phyloP scores from a whole-genome alignment of 2,888 invertebrate genomes.

The Dorcus parallelipipedus region DNA sequence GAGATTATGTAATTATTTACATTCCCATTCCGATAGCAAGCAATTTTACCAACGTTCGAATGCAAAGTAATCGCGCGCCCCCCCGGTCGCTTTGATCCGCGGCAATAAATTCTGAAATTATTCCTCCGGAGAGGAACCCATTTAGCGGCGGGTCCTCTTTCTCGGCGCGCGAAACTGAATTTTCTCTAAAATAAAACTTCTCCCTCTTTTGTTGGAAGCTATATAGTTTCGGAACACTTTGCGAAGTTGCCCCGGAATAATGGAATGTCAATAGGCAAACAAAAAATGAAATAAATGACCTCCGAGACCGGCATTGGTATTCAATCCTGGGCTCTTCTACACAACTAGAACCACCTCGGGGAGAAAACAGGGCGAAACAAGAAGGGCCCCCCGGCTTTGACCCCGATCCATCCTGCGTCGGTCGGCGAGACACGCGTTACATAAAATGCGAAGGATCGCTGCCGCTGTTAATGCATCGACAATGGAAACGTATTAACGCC shows the following conservation, averaged over 20 bases:
- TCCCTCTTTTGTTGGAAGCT: background rate
- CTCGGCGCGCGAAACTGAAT: no score
- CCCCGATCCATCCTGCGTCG: conserved; percentile 5
- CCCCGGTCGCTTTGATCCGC: conserved; percentile 13
- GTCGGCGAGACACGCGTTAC: no score
- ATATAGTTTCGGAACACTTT: conserved; percentile 17
- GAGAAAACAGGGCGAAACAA: conserved; percentile 30
- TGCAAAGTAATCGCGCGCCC: conserved; percentile 15
- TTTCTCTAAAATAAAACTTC: background rate
- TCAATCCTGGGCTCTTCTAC: conserved; percentile 29
- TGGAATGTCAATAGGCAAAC: conserved; percentile 33
- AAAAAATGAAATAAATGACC: conserved; percentile 37
- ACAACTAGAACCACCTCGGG: conserved; percentile 27
- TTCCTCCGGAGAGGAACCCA: no score
- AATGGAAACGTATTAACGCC: no score
- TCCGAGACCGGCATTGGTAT: conserved; percentile 34
- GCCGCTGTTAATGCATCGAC: no score
- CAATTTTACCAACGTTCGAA: conserved; percentile 29
- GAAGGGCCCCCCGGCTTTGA: conserved; percentile 17
- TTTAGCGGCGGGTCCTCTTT: no score
- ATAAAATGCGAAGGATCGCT: no score
- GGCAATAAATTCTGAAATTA: no score
- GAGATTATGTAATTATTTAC: conserved; percentile 39
- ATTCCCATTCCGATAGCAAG: conserved; percentile 32
- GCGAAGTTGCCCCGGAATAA: conserved; percentile 24